These are phyloP conservation scores for Lepidurus couesii DNA, from an alignment of 1,140 invertebrate species.

Conservation along the genomic window DNA sequence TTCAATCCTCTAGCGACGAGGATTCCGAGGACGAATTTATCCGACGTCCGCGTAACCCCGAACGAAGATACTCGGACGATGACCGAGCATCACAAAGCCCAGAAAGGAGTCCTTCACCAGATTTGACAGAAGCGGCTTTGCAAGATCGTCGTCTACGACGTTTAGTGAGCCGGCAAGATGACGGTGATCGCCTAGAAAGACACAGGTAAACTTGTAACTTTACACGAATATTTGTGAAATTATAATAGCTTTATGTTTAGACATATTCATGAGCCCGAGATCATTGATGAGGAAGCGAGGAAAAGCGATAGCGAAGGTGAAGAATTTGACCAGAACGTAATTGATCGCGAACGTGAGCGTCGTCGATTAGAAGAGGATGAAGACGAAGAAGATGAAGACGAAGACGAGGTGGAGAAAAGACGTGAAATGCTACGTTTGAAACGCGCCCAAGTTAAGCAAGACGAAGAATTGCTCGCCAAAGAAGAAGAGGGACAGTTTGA, in stretches of 20 bases:
- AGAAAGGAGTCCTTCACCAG: conserved; percentile 26
- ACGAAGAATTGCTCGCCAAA: conserved; percentile 55
- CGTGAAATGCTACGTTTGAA: conserved; percentile 61
- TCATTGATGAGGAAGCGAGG: conserved; percentile 57
- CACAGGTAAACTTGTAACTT: conserved; percentile 39
- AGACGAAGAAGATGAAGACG: conserved; percentile 54
- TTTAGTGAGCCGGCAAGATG: conserved; percentile 49
- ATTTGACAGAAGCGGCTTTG: neutral
- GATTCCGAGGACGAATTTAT: conserved; percentile 83
- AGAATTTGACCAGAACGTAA: conserved; percentile 40
- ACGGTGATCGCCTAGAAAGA: conserved; percentile 51
- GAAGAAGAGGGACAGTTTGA: conserved; percentile 63
- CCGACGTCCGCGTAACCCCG: conserved; percentile 46
- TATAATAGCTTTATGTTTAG: conserved; percentile 26
- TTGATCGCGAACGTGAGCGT: conserved; percentile 43
- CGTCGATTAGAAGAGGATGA: conserved; percentile 52
- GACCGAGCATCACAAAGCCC: conserved; percentile 1
- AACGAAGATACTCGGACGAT: conserved; percentile 41
- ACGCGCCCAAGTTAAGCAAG: conserved; percentile 60
- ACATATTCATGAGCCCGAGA: conserved; percentile 60
- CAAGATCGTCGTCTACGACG: conserved; percentile 37
- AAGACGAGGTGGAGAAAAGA: conserved; percentile 74
- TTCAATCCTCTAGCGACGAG: conserved; percentile 68
- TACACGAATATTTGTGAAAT: neutral
- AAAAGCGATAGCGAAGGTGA: conserved; percentile 43